These are phyloP conservation scores for Linnaemya vulpina DNA, from an alignment of 2,888 invertebrate genomes.

Conservation along the genomic window DNA sequence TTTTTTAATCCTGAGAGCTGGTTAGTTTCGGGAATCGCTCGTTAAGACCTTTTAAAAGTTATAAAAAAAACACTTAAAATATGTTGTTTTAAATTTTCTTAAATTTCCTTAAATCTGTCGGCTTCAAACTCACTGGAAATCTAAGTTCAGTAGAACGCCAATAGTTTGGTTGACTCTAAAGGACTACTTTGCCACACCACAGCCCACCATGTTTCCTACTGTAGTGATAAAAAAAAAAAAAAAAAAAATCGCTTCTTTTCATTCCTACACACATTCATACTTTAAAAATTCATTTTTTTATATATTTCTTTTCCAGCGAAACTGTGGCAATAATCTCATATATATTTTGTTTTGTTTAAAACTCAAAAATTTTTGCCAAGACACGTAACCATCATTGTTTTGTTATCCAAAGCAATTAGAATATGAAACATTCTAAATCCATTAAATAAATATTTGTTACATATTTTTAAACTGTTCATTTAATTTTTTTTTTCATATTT, in stretches of 20 bases:
- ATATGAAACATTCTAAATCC: constrained; percentile 71
- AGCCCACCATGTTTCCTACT: too few species aligned
- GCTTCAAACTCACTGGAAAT: too few species aligned
- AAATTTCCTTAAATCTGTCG: too few species aligned
- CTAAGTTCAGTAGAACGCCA: too few species aligned
- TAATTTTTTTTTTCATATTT: constrained; percentile 23
- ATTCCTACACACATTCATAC: neutral
- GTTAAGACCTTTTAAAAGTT: too few species aligned
- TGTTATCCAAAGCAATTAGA: constrained; percentile 71
- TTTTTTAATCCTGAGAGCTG: too few species aligned
- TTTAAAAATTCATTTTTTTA: constrained; percentile 10
- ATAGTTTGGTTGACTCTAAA: too few species aligned
- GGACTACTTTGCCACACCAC: too few species aligned
- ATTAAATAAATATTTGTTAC: constrained; percentile 69
- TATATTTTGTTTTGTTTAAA: constrained; percentile 40
- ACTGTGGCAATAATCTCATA: neutral
- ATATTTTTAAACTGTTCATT: constrained; percentile 52
- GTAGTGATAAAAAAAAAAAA: neutral
- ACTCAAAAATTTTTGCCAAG: constrained; percentile 70
- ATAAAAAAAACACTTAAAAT: too few species aligned
- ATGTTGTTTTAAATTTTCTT: too few species aligned
- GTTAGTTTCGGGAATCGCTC: too few species aligned
- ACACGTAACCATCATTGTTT: constrained; percentile 69
- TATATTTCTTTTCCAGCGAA: constrained; percentile 1
- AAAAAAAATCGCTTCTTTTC: too few species aligned